These are phyloP conservation scores for Lasioglossum albipes DNA, from an alignment of 1,140 invertebrate species.

Conservation along the genomic window DNA sequence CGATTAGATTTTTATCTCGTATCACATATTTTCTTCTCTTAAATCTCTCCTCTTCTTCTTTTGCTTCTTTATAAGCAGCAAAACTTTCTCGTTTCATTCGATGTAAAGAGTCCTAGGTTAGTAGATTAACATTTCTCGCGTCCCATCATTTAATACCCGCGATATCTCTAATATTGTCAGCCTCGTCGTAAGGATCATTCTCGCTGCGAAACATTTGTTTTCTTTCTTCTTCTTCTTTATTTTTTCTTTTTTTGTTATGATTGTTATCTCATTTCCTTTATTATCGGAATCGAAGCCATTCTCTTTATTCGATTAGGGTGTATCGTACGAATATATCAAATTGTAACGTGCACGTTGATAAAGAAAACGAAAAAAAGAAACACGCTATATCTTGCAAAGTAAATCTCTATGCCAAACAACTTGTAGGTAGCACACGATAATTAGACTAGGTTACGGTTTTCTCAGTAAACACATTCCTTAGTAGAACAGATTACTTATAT, in stretches of 20 bases:
- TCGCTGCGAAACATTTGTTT: not conserved
- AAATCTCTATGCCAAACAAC: conserved; percentile 55
- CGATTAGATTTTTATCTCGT: conserved; percentile 2
- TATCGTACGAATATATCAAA: not conserved
- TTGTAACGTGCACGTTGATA: conserved; percentile 11
- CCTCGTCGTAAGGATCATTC: not conserved
- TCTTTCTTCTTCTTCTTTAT: not conserved
- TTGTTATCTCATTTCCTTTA: not conserved
- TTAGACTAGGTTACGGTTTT: conserved; percentile 53
- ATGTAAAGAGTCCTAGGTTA: not conserved
- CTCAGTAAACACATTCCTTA: conserved; percentile 61
- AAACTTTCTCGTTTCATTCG: not conserved
- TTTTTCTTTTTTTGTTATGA: not conserved
- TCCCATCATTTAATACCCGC: not conserved
- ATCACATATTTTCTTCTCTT: not conserved
- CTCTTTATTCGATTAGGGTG: not conserved
- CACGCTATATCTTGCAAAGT: not conserved
- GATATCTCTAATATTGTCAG: conserved; percentile 23
- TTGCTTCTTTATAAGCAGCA: not conserved
- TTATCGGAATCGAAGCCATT: not conserved
- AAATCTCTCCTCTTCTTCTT: not conserved
- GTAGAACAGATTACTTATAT: conserved; percentile 55
- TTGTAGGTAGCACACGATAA: conserved; percentile 66
- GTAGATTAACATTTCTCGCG: not conserved
- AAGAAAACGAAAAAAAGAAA: not conserved